Conservation (phyloP, 2,113 vertebrate genomes). For the Mohoua ochrocephala region DNA sequence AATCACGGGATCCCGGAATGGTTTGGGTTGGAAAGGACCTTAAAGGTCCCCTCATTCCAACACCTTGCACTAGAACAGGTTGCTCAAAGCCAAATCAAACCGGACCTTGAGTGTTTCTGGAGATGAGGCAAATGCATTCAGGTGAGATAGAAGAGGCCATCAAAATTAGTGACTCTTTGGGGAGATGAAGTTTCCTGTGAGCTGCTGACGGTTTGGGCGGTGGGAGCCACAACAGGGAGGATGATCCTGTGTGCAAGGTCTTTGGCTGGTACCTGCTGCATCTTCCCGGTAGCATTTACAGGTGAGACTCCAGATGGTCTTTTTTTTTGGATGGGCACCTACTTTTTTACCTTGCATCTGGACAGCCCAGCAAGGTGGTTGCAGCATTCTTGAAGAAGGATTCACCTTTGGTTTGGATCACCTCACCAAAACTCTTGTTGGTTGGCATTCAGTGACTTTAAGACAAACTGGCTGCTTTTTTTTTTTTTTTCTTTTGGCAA, state of each 20-base stretch:
- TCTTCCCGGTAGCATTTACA: neutral
- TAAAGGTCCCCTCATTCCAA: neutral
- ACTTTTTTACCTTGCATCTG: neutral
- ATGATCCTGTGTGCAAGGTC: accelerated
- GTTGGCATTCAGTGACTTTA: neutral
- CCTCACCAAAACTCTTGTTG: neutral
- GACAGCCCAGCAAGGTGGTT: neutral
- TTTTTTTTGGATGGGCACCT: neutral
- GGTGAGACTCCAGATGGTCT: neutral
- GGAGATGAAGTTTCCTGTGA: neutral
- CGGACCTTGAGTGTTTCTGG: neutral
- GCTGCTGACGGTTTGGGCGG: neutral
- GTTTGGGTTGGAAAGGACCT: neutral
- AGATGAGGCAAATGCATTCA: neutral
- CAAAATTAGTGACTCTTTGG: neutral
- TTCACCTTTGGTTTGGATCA: neutral
- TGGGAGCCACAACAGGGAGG: neutral
- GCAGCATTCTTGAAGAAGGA: neutral
- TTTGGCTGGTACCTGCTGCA: accelerated
- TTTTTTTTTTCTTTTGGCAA: neutral
- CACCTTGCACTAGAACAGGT: neutral
- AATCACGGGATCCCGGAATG: too few species aligned
- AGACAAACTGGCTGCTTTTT: neutral
- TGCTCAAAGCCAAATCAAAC: neutral
- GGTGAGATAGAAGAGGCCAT: neutral